A percentile compares a stretch with the other conserved stretches of the same genome.
phyloP scores from a whole-genome alignment of 1,140 invertebrate genomes.

The Rhyacophila brunnea region DNA sequence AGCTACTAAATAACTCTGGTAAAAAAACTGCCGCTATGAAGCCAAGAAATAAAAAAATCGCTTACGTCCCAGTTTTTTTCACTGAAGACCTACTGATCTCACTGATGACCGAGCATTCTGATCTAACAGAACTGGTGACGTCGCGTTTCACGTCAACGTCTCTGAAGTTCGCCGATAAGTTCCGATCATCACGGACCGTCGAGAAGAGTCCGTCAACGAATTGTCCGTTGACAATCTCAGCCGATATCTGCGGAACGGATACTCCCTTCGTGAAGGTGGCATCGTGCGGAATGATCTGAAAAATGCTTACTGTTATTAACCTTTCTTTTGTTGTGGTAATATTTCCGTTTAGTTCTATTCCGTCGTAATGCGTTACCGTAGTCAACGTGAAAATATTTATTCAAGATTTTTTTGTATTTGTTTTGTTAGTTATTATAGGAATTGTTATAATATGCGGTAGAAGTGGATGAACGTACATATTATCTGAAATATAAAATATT shows the following conservation, averaged over 20 bases:
- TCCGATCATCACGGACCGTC: conserved; percentile 12
- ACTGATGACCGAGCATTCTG: conserved; percentile 19
- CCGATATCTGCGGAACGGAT: conserved; percentile 21
- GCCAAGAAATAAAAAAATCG: no score
- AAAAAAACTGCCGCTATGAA: no score
- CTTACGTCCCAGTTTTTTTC: conserved; percentile 24
- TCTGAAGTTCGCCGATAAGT: conserved; percentile 22
- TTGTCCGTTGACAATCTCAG: conserved; percentile 15
- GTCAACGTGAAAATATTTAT: background rate
- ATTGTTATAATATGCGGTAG: no score
- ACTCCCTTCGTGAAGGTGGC: conserved; percentile 24
- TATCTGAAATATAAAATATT: no score
- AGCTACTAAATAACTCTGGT: no score
- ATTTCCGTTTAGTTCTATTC: background rate
- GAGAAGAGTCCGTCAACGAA: conserved; percentile 18
- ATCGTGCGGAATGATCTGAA: conserved; percentile 22
- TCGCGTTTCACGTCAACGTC: conserved; percentile 21
- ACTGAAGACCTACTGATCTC: conserved; percentile 19
- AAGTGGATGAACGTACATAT: no score
- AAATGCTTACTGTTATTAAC: no score
- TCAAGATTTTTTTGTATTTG: background rate
- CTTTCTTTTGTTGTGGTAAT: background rate
- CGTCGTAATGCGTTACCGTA: no score
- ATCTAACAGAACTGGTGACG: conserved; percentile 9
- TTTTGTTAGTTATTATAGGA: no score